Evolutionary conservation across 2,797 vertebrate genomes (phyloP).

Genomic region (Xerus rutilus): DNA sequence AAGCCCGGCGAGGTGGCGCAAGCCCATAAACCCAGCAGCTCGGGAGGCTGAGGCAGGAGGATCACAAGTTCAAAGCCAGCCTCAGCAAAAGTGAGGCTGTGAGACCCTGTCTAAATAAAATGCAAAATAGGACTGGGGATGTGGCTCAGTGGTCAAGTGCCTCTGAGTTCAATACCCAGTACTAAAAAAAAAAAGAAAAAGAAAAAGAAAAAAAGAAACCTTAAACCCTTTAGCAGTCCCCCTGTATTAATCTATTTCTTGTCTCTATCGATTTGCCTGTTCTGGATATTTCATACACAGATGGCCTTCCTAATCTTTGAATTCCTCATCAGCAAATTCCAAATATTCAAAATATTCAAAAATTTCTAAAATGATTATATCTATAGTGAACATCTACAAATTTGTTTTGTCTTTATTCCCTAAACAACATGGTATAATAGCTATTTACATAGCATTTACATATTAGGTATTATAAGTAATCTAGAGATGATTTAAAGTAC

Average conservation of each 20-base stretch:
- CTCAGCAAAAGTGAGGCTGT: too few species aligned
- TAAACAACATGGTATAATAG: background rate
- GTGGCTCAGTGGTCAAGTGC: too few species aligned
- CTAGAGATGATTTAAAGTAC: background rate
- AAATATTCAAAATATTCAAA: background rate
- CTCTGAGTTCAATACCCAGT: too few species aligned
- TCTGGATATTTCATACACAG: background rate
- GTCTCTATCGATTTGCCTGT: background rate
- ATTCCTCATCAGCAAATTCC: background rate
- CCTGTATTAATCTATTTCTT: background rate
- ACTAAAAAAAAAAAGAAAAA: too few species aligned
- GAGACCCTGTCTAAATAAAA: too few species aligned
- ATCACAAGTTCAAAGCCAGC: too few species aligned
- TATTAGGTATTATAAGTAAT: too few species aligned
- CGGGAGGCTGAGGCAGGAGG: too few species aligned
- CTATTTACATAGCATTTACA: background rate
- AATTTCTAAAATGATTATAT: background rate
- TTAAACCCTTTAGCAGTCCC: background rate
- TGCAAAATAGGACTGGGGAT: too few species aligned
- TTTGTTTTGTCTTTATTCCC: background rate
- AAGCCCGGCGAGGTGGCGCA: too few species aligned
- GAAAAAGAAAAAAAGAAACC: too few species aligned
- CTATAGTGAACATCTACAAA: background rate
- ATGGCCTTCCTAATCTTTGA: background rate
- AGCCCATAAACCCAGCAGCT: too few species aligned